A percentile compares a stretch with the other conserved stretches of the same genome.
Evolutionary conservation across 2,888 invertebrate genomes (phyloP).

Genomic region (Xanthorhoe designata): DNA sequence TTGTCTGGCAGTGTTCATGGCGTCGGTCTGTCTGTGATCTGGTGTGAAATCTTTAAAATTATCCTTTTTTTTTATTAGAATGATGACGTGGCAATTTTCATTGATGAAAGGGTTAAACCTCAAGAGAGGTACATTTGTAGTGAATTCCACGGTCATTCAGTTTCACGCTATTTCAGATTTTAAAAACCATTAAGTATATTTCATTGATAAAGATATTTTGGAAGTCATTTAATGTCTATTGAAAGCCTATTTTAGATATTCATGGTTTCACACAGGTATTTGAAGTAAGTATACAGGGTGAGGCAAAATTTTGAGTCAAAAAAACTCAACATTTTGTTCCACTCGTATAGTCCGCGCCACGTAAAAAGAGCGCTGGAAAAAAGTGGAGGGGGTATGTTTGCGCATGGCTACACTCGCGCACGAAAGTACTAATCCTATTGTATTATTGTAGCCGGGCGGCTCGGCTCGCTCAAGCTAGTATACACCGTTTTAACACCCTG

Average conservation of each 20-base stretch:
- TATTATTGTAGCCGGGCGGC: too few species aligned
- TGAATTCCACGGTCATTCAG: constrained; percentile 8
- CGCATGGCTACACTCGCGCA: too few species aligned
- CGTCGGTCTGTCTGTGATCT: constrained; percentile 66
- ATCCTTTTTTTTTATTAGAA: constrained; percentile 55
- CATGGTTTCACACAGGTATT: not conserved
- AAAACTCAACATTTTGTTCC: too few species aligned
- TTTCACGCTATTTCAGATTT: constrained; percentile 6
- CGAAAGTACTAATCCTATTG: too few species aligned
- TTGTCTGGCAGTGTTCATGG: constrained; percentile 47
- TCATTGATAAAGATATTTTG: not conserved
- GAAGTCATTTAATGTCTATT: not conserved
- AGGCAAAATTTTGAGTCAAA: too few species aligned
- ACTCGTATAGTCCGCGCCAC: too few species aligned
- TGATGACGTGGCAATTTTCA: constrained; percentile 44
- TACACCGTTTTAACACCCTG: too few species aligned
- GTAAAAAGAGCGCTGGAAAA: too few species aligned
- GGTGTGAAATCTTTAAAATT: constrained; percentile 26
- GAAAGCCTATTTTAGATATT: not conserved
- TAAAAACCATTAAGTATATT: not conserved
- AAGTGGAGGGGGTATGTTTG: too few species aligned
- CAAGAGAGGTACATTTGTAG: constrained; percentile 8
- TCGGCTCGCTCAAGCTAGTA: too few species aligned
- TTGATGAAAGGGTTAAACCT: constrained; percentile 32
- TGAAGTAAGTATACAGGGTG: too few species aligned